Base-by-base conservation (phyloP, 1,140 invertebrate genomes). In the Oedothorax gibbosus region DNA sequence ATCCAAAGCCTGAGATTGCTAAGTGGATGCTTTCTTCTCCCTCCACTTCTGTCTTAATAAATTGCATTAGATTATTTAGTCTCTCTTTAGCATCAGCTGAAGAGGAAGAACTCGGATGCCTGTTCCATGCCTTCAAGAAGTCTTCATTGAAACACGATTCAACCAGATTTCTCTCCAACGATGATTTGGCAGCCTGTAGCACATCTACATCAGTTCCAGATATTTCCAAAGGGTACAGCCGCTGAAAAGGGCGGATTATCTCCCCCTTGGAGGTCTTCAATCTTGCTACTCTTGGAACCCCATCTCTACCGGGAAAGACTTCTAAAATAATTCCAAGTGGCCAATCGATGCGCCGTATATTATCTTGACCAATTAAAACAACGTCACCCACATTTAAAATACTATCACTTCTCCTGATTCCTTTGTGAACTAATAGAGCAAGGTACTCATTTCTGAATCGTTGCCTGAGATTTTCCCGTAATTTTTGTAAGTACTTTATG, bases 371-470 rank as follows among this genome's bases (percentile, higher is more conserved):
- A 21, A 12, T 68, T 0, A 11, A 15, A 20, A 68, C 21, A 68
- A 68, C 21, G 15, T 11, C 60, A 8, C 10, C 15, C 12, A 2
- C 11, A 7, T 68, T 35, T 35, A 49, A 68, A 14, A 11, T n/a
- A n/a, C n/a, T 18, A 49, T 68, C 10, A 12, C 50, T 68, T 66
- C 7, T 68, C 10, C 12, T 68, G 21, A 35, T 49, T 7, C 21
- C 15, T 7, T 49, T 68, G 35, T 49, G 11, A 20, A 68, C 65
- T 49, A 68, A 3, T 35, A 68, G 0, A 35, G 35, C 14, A 68
- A 72, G 18, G 18, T 54, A 72, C 51, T 72, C 51, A 53, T 72
- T 51, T 72, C 50, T 18, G 12, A 72, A 56, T 53, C 71, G n/a
- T 73, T 73, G 15, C 20, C 51, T 54, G 20, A 73, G 18, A 73